Percentiles rank a stretch among this genome's conserved stretches.
These are phyloP conservation scores for Lysandra bellargus DNA, from an alignment of 2,888 invertebrate species.

Conservation along the genomic window DNA sequence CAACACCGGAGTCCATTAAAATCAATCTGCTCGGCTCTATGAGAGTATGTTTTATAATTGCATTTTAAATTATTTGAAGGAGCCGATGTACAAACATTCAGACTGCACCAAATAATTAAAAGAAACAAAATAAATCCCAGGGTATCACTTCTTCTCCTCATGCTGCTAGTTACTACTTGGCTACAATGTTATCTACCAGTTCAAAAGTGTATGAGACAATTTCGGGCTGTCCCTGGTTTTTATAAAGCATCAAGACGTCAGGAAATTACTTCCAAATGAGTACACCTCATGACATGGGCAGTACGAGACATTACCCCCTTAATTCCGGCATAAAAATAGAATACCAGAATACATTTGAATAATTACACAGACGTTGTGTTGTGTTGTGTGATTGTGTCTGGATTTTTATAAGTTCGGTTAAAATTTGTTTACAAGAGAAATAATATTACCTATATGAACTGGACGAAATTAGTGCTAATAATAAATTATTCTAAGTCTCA, in stretches of 20 bases:
- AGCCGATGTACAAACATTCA: slow-evolving; percentile 48
- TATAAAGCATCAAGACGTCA: slow-evolving; percentile 69
- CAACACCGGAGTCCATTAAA: slow-evolving; percentile 86
- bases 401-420: background rate
- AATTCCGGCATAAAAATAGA: slow-evolving; percentile 32
- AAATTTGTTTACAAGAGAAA: too few relatives aligned
- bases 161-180: slow-evolving; percentile 37
- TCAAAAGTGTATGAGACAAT: slow-evolving; percentile 47
- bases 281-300: slow-evolving; percentile 55
- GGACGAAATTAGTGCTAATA: too few relatives aligned
- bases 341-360: slow-evolving; percentile 36
- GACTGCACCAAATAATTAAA: slow-evolving; percentile 50
- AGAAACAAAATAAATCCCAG: slow-evolving; percentile 45
- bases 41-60: slow-evolving; percentile 59
- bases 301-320: slow-evolving; percentile 63
- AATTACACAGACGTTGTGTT: slow-evolving; percentile 7
- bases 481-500: too few relatives aligned
- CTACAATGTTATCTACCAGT: slow-evolving; percentile 47
- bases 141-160: slow-evolving; percentile 41
- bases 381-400: background rate
- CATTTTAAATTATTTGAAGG: slow-evolving; percentile 53
- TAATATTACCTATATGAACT: too few relatives aligned
- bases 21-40: slow-evolving; percentile 70
- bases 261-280: slow-evolving; percentile 61
- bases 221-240: slow-evolving; percentile 49